A percentile compares a stretch with the other conserved stretches of the same genome.
Conservation (phyloP, 2,888 invertebrate genomes). For the Panopea generosa region DNA sequence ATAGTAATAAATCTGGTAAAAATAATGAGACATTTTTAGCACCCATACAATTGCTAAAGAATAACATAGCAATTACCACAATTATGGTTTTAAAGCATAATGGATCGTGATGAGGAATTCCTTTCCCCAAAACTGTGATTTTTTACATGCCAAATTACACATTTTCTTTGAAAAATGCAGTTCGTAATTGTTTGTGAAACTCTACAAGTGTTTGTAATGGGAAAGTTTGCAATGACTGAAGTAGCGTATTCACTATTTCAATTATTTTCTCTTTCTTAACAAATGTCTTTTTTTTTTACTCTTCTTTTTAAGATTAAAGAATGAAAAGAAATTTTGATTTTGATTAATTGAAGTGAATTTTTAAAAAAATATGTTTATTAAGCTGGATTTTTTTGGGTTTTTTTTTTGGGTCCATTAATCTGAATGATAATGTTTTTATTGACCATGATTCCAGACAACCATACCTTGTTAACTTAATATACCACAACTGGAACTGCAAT, state of each 20-base stretch:
- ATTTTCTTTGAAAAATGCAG: slow-evolving; percentile 13
- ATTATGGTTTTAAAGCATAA: slow-evolving; percentile 42
- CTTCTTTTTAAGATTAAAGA: no score
- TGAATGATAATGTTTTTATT: no score
- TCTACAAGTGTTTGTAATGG: slow-evolving; percentile 10
- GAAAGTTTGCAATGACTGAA: not conserved
- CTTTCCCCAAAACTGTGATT: slow-evolving; percentile 1
- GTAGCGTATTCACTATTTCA: not conserved
- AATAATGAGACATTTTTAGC: slow-evolving; percentile 49
- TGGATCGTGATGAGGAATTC: slow-evolving; percentile 9
- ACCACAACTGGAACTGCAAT: no score
- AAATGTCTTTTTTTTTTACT: no score
- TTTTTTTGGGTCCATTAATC: no score
- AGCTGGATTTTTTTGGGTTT: no score
- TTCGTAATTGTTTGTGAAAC: slow-evolving; percentile 18
- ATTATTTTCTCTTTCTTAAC: slow-evolving; percentile 1
- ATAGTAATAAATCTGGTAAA: slow-evolving; percentile 28
- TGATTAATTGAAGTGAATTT: no score
- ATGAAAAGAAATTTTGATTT: no score
- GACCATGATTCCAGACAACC: no score
- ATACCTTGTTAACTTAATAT: no score
- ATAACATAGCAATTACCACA: slow-evolving; percentile 50
- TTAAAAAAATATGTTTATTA: no score
- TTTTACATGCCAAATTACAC: slow-evolving; percentile 27
- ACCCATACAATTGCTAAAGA: slow-evolving; percentile 45